These are phyloP conservation scores for Aurelia aurita complex sp. Pacific DNA, from an alignment of 30 jellyfish, hydroid and myxozoan species.

Conservation along the genomic window DNA sequence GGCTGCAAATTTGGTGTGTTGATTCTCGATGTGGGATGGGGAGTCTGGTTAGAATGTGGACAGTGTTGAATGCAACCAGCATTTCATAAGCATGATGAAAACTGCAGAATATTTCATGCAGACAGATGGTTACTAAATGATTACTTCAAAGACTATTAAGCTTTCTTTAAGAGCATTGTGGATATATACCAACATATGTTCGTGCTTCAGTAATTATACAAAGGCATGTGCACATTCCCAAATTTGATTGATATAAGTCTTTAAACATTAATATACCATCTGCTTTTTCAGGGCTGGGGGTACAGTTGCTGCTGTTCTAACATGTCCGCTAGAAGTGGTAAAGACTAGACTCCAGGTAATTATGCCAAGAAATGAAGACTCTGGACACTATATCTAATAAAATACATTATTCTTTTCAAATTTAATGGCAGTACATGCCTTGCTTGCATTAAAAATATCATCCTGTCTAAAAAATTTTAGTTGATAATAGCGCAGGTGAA, in stretches of 20 bases:
- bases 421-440: no score
- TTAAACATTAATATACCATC: not conserved
- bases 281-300: constrained; percentile 92
- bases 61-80: no score
- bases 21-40: no score
- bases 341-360: constrained; percentile 96
- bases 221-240: not conserved
- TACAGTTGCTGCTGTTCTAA: constrained; percentile 98
- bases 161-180: not conserved
- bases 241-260: not conserved
- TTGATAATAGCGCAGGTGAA: no score
- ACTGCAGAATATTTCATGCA: not conserved
- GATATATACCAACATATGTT: not conserved
- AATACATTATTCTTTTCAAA: no score
- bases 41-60: no score
- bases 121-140: not conserved
- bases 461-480: no score
- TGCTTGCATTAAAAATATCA: no score
- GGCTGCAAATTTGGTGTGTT: no score
- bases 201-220: not conserved
- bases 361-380: no score
- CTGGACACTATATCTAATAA: no score
- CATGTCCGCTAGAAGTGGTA: constrained; percentile 99
- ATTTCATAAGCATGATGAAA: no score
- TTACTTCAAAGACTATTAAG: not conserved